Percentiles rank a stretch among this genome's conserved stretches.
These are phyloP conservation scores for Tipula helvola DNA, from an alignment of 2,888 invertebrate genomes.

Conservation along the genomic window DNA sequence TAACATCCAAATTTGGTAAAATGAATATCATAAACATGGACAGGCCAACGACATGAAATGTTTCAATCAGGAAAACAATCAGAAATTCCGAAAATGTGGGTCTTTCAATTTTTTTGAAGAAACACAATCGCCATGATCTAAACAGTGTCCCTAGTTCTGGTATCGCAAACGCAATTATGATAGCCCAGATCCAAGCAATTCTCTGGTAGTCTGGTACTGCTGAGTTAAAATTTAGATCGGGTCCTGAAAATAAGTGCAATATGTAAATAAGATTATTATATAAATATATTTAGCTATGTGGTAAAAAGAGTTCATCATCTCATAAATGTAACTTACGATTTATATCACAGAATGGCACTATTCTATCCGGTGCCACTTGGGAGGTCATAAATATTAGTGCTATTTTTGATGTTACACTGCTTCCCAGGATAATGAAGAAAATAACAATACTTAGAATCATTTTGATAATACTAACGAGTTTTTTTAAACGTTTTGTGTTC, in stretches of 20 bases:
- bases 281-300: too few species aligned
- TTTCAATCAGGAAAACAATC: conserved; percentile 57
- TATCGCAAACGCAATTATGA: conserved; percentile 58
- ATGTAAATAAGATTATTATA: too few species aligned
- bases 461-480: conserved; percentile 52
- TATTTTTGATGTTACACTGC: conserved; percentile 61
- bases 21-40: conserved; percentile 62
- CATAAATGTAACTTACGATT: conserved; percentile 22
- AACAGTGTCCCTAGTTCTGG: conserved; percentile 67
- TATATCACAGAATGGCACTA: conserved; percentile 47
- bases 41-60: conserved; percentile 63
- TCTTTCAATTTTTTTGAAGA: conserved; percentile 54
- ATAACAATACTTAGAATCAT: conserved; percentile 53
- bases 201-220: conserved; percentile 49
- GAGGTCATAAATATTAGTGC: conserved; percentile 61
- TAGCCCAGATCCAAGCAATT: conserved; percentile 67
- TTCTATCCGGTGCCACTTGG: conserved; percentile 44
- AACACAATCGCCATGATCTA: conserved; percentile 53
- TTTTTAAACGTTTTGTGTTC: conserved; percentile 37
- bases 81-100: conserved; percentile 41
- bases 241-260: conserved; percentile 33
- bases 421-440: conserved; percentile 42
- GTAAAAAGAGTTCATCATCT: too few species aligned
- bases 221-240: conserved; percentile 49
- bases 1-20: conserved; percentile 66